A percentile compares a stretch with the other conserved stretches of the same genome.
Conservation (phyloP, 2,113 vertebrate genomes). For the Vimba vimba region DNA sequence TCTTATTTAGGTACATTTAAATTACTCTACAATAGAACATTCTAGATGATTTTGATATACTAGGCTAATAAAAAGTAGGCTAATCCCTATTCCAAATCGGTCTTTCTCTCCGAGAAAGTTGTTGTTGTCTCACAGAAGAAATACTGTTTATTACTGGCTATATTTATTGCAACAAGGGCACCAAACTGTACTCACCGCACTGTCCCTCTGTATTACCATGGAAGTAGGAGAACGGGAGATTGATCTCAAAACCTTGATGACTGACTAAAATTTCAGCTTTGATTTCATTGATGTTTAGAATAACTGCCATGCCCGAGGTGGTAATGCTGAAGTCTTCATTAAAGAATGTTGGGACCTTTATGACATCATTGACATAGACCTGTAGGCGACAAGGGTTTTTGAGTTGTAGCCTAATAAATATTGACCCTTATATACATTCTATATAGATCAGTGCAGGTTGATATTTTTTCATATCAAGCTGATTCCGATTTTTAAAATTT, state of each 20-base stretch:
- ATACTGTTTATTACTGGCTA: background rate
- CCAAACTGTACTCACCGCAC: slow-evolving; percentile 82
- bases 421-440: too few relatives aligned
- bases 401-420: background rate
- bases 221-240: slow-evolving; percentile 83
- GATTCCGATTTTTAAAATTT: too few relatives aligned
- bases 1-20: too few relatives aligned
- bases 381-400: slow-evolving; percentile 56
- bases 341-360: slow-evolving; percentile 73
- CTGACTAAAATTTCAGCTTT: slow-evolving; percentile 78
- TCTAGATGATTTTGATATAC: too few relatives aligned
- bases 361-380: slow-evolving; percentile 77
- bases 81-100: too few relatives aligned
- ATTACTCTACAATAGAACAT: too few relatives aligned
- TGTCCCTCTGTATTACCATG: slow-evolving; percentile 90
- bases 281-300: slow-evolving; percentile 77
- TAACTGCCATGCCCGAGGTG: slow-evolving; percentile 76
- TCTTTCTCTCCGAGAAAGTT: background rate
- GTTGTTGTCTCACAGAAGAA: background rate
- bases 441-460: too few relatives aligned
- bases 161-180: background rate
- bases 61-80: too few relatives aligned
- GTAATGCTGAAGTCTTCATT: slow-evolving; percentile 78
- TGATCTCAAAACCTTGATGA: slow-evolving; percentile 78
- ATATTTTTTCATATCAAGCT: too few relatives aligned